Conservation (phyloP, 2,888 invertebrate genomes). For the Mermis nigrescens region DNA sequence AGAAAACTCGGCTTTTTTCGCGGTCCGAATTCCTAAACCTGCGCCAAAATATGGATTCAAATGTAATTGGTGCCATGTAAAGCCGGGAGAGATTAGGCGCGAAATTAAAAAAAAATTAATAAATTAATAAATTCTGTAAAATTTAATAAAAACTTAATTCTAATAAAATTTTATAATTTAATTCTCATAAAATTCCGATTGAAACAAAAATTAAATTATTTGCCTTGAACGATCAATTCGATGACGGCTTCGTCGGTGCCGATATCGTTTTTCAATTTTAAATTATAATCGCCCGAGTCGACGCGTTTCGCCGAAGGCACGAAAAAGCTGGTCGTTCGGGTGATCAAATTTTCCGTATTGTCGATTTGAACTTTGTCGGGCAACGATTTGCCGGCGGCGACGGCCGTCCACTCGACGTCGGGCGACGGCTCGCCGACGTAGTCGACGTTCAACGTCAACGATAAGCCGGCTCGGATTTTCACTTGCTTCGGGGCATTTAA, state of each 20-base stretch:
- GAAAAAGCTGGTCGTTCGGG: constrained; percentile 53
- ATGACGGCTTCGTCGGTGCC: constrained; percentile 49
- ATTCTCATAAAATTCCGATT: too few species aligned
- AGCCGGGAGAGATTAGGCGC: too few species aligned
- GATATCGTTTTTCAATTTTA: constrained; percentile 70
- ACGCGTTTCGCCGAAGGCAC: constrained; percentile 70
- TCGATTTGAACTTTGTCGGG: constrained; percentile 36
- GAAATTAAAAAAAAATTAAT: neutral
- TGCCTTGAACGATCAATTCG: constrained; percentile 28
- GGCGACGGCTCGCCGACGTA: constrained; percentile 78
- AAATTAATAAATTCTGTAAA: neutral
- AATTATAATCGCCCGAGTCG: constrained; percentile 71
- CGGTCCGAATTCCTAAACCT: too few species aligned
- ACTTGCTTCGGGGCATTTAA: constrained; percentile 72
- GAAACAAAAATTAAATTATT: neutral
- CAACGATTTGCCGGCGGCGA: constrained; percentile 49
- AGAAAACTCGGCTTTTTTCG: too few species aligned
- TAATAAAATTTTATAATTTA: neutral
- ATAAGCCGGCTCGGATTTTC: constrained; percentile 67
- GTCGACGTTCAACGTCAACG: constrained; percentile 74
- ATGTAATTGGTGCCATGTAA: too few species aligned
- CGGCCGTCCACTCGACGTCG: constrained; percentile 52
- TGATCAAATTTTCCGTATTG: constrained; percentile 44
- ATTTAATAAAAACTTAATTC: neutral
- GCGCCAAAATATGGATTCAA: too few species aligned